Percentiles rank a stretch among this genome's conserved stretches.
These are phyloP conservation scores for Sebastes jordani DNA, from an alignment of 2,797 vertebrate species.

Conservation along the genomic window DNA sequence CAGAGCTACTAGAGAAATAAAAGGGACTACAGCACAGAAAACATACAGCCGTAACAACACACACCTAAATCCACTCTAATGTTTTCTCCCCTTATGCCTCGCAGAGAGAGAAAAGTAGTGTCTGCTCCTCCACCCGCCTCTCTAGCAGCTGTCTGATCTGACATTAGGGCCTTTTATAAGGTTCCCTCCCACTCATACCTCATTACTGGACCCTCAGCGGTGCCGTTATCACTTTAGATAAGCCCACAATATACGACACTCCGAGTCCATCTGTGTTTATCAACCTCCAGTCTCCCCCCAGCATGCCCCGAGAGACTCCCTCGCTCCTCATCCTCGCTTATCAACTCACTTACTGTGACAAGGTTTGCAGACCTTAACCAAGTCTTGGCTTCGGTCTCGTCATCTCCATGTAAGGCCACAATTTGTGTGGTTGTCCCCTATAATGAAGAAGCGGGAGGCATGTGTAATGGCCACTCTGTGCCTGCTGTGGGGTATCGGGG, in stretches of 20 bases:
- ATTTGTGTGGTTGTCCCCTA: neutral
- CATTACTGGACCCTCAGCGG: slow-evolving; percentile 55
- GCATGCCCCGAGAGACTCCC: slow-evolving; percentile 9
- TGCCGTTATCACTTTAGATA: slow-evolving; percentile 67
- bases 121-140: slow-evolving; percentile 17
- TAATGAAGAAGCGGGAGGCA: neutral
- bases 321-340: slow-evolving; percentile 17
- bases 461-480: neutral
- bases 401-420: neutral
- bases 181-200: slow-evolving; percentile 61
- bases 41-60: too few relatives aligned
- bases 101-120: slow-evolving; percentile 8
- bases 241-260: slow-evolving; percentile 62
- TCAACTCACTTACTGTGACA: slow-evolving; percentile 25
- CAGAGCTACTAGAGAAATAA: too few relatives aligned
- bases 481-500: neutral
- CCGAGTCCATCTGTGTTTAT: slow-evolving; percentile 49
- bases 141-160: slow-evolving; percentile 53
- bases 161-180: slow-evolving; percentile 63
- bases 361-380: slow-evolving; percentile 12
- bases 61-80: too few relatives aligned
- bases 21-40: too few relatives aligned
- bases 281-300: slow-evolving; percentile 16
- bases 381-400: slow-evolving; percentile 10
- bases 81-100: too few relatives aligned